Evolutionary conservation across 2,113 vertebrate genomes (phyloP), one percentile per base, ranked within the genome.

Genomic region (Jacana jacana): DNA sequence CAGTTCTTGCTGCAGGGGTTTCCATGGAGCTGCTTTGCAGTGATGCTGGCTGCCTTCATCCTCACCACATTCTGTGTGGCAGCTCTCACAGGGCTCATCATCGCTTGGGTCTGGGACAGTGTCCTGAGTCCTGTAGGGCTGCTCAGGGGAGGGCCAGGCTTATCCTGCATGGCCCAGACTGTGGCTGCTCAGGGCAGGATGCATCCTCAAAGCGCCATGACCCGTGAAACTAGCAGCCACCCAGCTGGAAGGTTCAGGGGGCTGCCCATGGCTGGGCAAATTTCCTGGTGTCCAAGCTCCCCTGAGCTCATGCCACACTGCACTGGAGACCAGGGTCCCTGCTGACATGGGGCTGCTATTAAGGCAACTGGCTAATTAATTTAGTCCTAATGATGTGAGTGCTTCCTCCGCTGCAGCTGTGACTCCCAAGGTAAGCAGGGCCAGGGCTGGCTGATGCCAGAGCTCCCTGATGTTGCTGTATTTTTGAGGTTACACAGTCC

Each of bases 301-400:
- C 31, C 24, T 20, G 18, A 60, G 60, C 40, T 88, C 28, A 19
- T 14, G 11, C 42, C 55, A 42, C 1, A 0, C 39, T 69, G 66
- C 31, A 12, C 61, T 70, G 51, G 25, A 89, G 60, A 65, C 48
- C 13, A 72, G 44, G 13, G 37, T 92, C 68, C 68, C 86, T 90
- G 75, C 82, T 86, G 81, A 71, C 27, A 81, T 44, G 31, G 57
- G 51, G 69, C 35, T 84, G 81, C 77, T 71, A 64, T 93, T 91
- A 79, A 95, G 65, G 89, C 78, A 93, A 91, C 52, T 37, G 55
- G 60, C 65, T 95, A 91, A 91, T 96, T 89, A 91, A 89, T 95
- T 96, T 89, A 93, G 69, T 87, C 42, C 37, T 93, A 92, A 95
- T 68, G 57, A 92, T 4, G 5, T 44, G 69, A 84, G 30, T 37